Evolutionary conservation across 1,140 invertebrate species (phyloP), one percentile per base, ranked within the genome.

Genomic region (Pollicipes pollicipes): DNA sequence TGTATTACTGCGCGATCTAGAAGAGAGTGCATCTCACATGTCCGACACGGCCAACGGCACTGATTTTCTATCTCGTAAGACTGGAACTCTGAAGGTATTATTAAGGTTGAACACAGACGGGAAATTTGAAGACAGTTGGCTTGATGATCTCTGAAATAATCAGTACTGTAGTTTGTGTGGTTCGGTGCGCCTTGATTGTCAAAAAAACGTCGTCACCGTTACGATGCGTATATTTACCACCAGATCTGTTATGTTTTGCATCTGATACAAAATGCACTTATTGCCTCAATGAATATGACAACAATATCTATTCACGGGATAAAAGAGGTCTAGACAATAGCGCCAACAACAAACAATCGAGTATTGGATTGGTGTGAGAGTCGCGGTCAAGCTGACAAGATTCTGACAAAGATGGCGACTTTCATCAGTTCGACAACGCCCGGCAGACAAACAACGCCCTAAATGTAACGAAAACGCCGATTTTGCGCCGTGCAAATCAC

Each of bases 211-310:
- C n/a, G n/a, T n/a, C n/a, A n/a, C n/a, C n/a, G n/a, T 58, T 58
- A 58, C 45, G 45, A 58, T 58, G 45, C 45, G 45, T 58, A 58
- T 58, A 58, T 58, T 58, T 58, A 58, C 45, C 45, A 58, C 45
- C 45, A 58, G 45, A 58, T 58, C 45, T 58, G 45, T 58, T 58
- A 58, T 58, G 45, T 21, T 58, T n/a, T 58, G 45, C 45, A 58
- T 58, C 45, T 58, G 45, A 58, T 58, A 58, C 45, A 58, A 58
- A 58, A 58, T 58, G 45, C 45, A 58, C 45, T 58, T 58, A 58
- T 58, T 58, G 45, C 45, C 45, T 58, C 45, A 58, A 58, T 58
- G 45, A 58, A 58, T 58, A 58, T 58, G 45, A 58, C 45, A 58
- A 58, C 45, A 58, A 21, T 58, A 58, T 58, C 24, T 58, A 58